These are phyloP conservation scores for Nebria ingens DNA, from an alignment of 1,140 invertebrate species.

Conservation along the genomic window DNA sequence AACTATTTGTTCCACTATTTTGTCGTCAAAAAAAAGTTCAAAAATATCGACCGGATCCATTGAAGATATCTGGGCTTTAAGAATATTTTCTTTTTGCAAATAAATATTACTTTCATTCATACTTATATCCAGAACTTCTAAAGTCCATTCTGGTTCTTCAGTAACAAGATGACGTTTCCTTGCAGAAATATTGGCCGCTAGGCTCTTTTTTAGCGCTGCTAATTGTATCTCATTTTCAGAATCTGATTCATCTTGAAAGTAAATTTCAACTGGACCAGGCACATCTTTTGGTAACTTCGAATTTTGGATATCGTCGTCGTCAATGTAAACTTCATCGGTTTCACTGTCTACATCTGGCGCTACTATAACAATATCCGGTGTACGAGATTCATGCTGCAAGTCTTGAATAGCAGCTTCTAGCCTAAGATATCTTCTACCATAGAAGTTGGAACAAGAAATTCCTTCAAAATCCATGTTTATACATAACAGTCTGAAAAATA, in stretches of 20 bases:
- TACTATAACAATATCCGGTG: conserved; percentile 20
- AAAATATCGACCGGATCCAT: conserved; percentile 20
- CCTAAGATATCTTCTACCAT: too few relatives aligned
- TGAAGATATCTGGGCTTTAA: conserved; percentile 8
- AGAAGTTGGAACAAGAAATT: too few relatives aligned
- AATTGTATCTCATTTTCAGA: conserved; percentile 19
- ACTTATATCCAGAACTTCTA: too few relatives aligned
- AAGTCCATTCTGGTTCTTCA: neutral
- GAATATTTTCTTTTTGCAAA: conserved; percentile 8
- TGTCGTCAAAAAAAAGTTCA: conserved; percentile 25
- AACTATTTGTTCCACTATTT: conserved; percentile 21
- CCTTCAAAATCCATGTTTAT: too few relatives aligned
- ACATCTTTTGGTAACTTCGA: conserved; percentile 20
- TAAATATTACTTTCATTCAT: too few relatives aligned
- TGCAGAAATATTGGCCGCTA: conserved; percentile 19
- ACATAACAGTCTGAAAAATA: too few relatives aligned
- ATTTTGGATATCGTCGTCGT: conserved; percentile 22
- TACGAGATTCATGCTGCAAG: neutral
- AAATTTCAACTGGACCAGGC: conserved; percentile 22
- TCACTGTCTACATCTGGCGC: conserved; percentile 22
- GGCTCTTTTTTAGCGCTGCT: conserved; percentile 5
- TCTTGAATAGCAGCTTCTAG: conserved; percentile 11
- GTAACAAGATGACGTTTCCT: conserved; percentile 21
- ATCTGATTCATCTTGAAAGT: conserved; percentile 22
- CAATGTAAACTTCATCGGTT: conserved; percentile 24